Conservation (phyloP, 2,888 invertebrate genomes). For the Acanthosepion esculentum region DNA sequence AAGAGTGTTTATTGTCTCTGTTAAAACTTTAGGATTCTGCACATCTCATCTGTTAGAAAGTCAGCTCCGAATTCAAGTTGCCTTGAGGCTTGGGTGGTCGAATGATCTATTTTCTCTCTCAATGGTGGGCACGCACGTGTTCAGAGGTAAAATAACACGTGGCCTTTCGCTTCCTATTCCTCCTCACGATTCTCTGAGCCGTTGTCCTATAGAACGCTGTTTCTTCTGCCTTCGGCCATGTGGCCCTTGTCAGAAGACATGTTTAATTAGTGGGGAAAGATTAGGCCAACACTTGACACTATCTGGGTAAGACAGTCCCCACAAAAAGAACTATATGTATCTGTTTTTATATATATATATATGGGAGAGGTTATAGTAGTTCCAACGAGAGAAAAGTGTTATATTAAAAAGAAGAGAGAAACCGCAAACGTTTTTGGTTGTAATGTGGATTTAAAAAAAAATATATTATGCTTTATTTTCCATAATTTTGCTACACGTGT, state of each 20-base stretch:
- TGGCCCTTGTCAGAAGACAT: background rate
- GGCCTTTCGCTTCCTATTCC: background rate
- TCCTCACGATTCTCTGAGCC: background rate
- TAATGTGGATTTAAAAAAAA: too few species aligned
- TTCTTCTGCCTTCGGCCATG: background rate
- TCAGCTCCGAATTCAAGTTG: background rate
- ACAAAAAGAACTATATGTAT: background rate
- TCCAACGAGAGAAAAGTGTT: too few species aligned
- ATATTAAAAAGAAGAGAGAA: too few species aligned
- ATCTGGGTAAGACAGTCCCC: background rate
- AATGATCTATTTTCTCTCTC: background rate
- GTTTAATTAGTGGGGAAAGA: background rate
- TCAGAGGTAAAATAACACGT: background rate
- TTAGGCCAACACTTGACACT: background rate
- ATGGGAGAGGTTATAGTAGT: too few species aligned
- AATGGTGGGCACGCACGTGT: background rate
- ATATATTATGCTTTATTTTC: too few species aligned
- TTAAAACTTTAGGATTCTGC: too few species aligned
- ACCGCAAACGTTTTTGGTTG: too few species aligned
- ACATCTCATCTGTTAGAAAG: too few species aligned
- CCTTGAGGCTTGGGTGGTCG: slow-evolving; percentile 15
- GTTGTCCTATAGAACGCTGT: background rate
- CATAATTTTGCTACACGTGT: too few species aligned
- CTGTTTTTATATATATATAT: background rate
- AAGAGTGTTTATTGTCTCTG: too few species aligned